phyloP scores from a whole-genome alignment of 2,888 invertebrate genomes.

The Erannis defoliaria region DNA sequence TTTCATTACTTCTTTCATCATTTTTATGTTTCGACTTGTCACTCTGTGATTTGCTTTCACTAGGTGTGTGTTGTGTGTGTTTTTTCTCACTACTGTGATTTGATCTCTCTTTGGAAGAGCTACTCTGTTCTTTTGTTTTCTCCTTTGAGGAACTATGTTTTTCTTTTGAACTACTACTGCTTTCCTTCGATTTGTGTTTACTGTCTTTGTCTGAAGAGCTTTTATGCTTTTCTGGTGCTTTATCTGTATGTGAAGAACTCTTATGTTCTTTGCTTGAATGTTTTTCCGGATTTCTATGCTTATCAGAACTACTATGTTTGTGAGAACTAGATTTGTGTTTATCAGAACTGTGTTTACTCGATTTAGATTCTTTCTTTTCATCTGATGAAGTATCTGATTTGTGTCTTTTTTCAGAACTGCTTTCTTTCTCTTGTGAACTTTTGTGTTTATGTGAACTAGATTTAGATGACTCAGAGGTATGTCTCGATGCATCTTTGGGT shows the following conservation, averaged over 20 bases:
- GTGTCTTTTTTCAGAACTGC: slow-evolving; percentile 61
- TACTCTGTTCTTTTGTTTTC: slow-evolving; percentile 69
- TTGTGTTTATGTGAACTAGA: slow-evolving; percentile 64
- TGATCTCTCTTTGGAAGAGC: slow-evolving; percentile 74
- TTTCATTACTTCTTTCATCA: slow-evolving; percentile 61
- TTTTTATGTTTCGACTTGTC: slow-evolving; percentile 56
- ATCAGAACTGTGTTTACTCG: slow-evolving; percentile 53
- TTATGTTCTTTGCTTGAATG: slow-evolving; percentile 58
- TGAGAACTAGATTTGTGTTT: slow-evolving; percentile 50
- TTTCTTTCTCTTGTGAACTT: slow-evolving; percentile 60
- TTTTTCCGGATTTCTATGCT: slow-evolving; percentile 48
- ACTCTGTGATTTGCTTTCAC: slow-evolving; percentile 66
- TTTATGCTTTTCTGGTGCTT: slow-evolving; percentile 57
- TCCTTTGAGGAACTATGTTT: slow-evolving; percentile 75
- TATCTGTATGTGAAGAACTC: slow-evolving; percentile 53
- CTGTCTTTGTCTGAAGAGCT: slow-evolving; percentile 63
- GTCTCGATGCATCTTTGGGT: slow-evolving; percentile 51
- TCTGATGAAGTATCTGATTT: slow-evolving; percentile 61
- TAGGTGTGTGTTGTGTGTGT: slow-evolving; percentile 65
- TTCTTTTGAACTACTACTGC: slow-evolving; percentile 68
- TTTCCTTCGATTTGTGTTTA: slow-evolving; percentile 66
- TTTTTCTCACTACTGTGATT: slow-evolving; percentile 72
- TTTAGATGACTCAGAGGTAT: slow-evolving; percentile 61
- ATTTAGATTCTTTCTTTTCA: slow-evolving; percentile 55
- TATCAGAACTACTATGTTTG: slow-evolving; percentile 51